These are phyloP conservation scores for Diglossa brunneiventris DNA, from an alignment of 2,113 vertebrate species.

Conservation along the genomic window DNA sequence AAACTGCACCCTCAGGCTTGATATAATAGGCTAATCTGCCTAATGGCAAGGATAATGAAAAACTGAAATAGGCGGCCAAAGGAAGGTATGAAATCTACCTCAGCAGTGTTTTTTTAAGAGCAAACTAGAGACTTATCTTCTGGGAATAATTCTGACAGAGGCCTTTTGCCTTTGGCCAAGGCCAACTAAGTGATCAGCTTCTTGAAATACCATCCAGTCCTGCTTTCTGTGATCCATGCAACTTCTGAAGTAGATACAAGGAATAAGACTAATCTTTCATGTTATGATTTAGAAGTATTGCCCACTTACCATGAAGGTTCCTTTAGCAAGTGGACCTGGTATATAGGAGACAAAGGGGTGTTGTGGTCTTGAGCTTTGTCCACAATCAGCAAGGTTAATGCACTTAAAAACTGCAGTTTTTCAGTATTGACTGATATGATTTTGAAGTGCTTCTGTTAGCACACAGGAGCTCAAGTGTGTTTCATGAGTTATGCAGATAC, in stretches of 20 bases:
- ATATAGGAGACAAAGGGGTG: background rate
- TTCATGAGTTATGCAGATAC: background rate
- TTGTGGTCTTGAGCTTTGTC: background rate
- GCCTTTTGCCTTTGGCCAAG: background rate
- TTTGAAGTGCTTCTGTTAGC: background rate
- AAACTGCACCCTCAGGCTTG: background rate
- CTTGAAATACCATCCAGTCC: background rate
- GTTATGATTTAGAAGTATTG: background rate
- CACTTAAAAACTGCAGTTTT: background rate
- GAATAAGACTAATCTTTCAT: background rate
- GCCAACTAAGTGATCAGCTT: background rate
- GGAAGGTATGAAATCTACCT: background rate
- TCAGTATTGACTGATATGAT: background rate
- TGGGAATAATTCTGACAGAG: background rate
- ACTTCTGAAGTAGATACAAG: background rate
- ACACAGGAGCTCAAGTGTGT: background rate
- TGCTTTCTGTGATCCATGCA: background rate
- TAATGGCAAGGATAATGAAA: background rate
- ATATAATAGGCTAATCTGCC: constrained; percentile 4
- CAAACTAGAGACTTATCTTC: background rate
- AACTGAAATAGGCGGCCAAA: background rate
- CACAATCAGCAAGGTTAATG: background rate
- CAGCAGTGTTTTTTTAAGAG: background rate
- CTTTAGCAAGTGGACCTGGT: background rate
- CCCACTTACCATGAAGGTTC: background rate